Conservation (phyloP, 2,113 vertebrate species). For the Entelurus aequoreus region DNA sequence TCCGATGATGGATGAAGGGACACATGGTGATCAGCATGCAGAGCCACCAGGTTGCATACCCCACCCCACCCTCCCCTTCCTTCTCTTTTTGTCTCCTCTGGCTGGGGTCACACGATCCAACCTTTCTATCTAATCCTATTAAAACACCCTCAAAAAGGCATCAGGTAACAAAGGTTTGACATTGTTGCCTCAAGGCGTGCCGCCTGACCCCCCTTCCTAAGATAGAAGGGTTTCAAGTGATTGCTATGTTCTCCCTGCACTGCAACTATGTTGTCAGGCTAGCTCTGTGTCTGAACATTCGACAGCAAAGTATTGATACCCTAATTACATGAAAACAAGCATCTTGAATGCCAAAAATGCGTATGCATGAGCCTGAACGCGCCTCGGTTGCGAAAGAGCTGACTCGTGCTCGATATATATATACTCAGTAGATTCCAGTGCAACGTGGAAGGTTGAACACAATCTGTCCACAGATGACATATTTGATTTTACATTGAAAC, state of each 20-base stretch:
- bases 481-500: too few species aligned
- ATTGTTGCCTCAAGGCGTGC: slow-evolving; percentile 45
- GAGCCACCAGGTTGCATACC: slow-evolving; percentile 23
- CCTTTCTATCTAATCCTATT: slow-evolving; percentile 63
- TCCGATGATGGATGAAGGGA: slow-evolving; percentile 50
- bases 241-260: background rate
- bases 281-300: background rate
- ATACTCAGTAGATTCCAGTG: slow-evolving; percentile 20
- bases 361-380: background rate
- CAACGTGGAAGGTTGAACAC: too few species aligned
- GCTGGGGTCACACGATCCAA: slow-evolving; percentile 36
- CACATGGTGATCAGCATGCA: slow-evolving; percentile 33
- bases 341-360: background rate
- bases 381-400: background rate
- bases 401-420: slow-evolving; percentile 20
- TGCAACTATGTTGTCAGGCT: slow-evolving; percentile 3
- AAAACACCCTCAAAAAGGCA: slow-evolving; percentile 53
- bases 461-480: too few species aligned
- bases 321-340: slow-evolving; percentile 3
- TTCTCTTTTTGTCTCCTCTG: slow-evolving; percentile 39
- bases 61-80: slow-evolving; percentile 15
- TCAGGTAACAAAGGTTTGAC: slow-evolving; percentile 49
- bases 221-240: slow-evolving; percentile 36
- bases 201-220: slow-evolving; percentile 1
- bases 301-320: slow-evolving; percentile 1